phyloP scores from a whole-genome alignment of 2,888 invertebrate genomes.

The Exephanes ischioxanthus region DNA sequence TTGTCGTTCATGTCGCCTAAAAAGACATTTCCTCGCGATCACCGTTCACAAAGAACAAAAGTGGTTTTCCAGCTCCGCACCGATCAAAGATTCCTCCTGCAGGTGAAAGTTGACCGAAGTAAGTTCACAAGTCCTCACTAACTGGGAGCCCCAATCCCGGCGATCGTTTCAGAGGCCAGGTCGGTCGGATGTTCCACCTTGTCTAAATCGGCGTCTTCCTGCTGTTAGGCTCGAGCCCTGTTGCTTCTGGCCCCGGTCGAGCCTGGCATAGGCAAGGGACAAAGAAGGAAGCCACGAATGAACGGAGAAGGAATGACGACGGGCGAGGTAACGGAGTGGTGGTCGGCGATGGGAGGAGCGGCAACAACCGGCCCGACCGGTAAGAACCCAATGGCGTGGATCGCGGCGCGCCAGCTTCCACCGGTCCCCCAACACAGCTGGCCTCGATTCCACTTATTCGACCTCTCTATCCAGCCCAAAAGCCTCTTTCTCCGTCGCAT shows the following conservation, averaged over 20 bases:
- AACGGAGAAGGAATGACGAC: slow-evolving; percentile 23
- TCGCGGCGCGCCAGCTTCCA: slow-evolving; percentile 52
- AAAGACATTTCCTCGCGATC: no score
- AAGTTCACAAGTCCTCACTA: background rate
- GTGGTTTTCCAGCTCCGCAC: background rate
- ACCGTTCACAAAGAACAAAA: no score
- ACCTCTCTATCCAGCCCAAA: slow-evolving; percentile 46
- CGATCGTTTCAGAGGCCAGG: background rate
- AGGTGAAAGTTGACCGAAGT: background rate
- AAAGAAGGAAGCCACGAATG: slow-evolving; percentile 27
- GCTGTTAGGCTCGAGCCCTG: background rate
- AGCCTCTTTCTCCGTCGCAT: slow-evolving; percentile 20
- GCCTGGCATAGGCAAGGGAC: slow-evolving; percentile 1
- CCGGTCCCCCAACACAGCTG: slow-evolving; percentile 60
- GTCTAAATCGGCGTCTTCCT: background rate
- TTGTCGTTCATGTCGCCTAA: no score
- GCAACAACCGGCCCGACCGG: slow-evolving; percentile 83
- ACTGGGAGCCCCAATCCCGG: background rate
- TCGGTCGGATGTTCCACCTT: background rate
- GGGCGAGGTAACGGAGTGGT: slow-evolving; percentile 79
- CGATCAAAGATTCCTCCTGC: background rate
- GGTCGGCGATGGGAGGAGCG: slow-evolving; percentile 82
- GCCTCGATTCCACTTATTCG: slow-evolving; percentile 59
- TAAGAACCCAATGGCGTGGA: slow-evolving; percentile 83
- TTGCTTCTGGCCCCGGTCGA: background rate